phyloP scores from a whole-genome alignment of 1,140 invertebrate species.

The Drosophila funebris region DNA sequence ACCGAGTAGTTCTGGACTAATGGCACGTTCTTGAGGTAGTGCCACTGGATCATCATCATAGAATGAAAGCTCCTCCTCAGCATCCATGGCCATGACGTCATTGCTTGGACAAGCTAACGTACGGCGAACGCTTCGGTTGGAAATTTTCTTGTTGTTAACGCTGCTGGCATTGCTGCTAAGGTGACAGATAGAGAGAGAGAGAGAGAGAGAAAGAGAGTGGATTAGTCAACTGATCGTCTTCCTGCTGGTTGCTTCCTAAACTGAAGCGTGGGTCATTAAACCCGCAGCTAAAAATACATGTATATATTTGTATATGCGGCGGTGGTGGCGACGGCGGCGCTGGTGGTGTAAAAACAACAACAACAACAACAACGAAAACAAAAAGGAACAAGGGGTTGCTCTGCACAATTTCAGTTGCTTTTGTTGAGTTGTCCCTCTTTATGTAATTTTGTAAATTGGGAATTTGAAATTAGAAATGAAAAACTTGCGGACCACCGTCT shows the following conservation, averaged over 20 bases:
- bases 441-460: conserved; percentile 56
- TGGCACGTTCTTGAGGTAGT: conserved; percentile 48
- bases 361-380: conserved; percentile 26
- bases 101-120: conserved; percentile 32
- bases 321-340: conserved; percentile 38
- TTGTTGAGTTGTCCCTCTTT: conserved; percentile 5
- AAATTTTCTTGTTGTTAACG: conserved; percentile 52
- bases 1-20: conserved; percentile 69
- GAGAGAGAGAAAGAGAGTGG: conserved; percentile 34
- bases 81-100: conserved; percentile 65
- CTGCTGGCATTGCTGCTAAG: conserved; percentile 37
- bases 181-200: conserved; percentile 8
- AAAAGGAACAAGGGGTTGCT: conserved; percentile 36
- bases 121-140: conserved; percentile 58
- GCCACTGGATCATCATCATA: conserved; percentile 69
- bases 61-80: conserved; percentile 67
- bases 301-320: conserved; percentile 22
- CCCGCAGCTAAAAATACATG: conserved; percentile 70
- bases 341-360: conserved; percentile 61
- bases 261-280: conserved; percentile 69
- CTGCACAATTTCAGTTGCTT: conserved; percentile 13
- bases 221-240: conserved; percentile 64
- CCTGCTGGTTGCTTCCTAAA: conserved; percentile 29
- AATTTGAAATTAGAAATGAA: conserved; percentile 52
- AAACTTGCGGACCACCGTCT: conserved; percentile 4